Percentiles rank a stretch among this genome's conserved stretches.
Conservation (phyloP, 2,888 invertebrate genomes). For the Brachypterus glaber region DNA sequence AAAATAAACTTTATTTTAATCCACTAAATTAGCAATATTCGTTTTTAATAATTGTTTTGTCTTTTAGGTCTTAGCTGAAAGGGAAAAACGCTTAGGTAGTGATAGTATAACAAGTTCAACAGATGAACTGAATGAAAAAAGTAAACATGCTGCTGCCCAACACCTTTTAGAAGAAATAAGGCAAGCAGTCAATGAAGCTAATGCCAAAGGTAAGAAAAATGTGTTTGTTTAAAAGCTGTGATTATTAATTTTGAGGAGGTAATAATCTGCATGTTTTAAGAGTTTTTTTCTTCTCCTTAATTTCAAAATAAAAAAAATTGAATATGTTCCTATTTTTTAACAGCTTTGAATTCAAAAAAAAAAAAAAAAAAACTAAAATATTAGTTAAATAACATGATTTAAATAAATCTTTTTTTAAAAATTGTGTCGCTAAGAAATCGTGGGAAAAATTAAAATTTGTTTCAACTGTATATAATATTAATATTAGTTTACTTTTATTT, state of each 20-base stretch:
- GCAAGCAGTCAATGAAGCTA: constrained; percentile 80
- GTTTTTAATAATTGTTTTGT: too few species aligned
- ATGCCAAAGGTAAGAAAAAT: constrained; percentile 66
- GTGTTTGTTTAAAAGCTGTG: not conserved
- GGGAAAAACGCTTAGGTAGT: constrained; percentile 60
- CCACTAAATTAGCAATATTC: constrained; percentile 1
- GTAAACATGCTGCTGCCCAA: constrained; percentile 61
- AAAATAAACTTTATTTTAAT: too few species aligned
- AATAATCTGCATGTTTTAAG: not conserved
- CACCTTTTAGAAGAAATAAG: constrained; percentile 80
- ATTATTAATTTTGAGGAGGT: too few species aligned
- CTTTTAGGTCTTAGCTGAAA: constrained; percentile 60
- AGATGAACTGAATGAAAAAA: constrained; percentile 49
- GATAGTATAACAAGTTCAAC: constrained; percentile 47
- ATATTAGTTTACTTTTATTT: too few species aligned
- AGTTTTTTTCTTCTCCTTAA: constrained; percentile 3
- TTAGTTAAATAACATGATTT: too few species aligned
- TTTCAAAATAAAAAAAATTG: constrained; percentile 7
- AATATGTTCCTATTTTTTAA: constrained; percentile 12
- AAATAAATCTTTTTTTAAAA: too few species aligned
- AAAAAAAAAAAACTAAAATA: too few species aligned
- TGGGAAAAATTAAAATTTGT: too few species aligned
- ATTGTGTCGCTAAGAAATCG: too few species aligned
- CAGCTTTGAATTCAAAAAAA: too few species aligned
- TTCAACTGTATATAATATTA: too few species aligned